These are phyloP conservation scores for Cancer borealis DNA, from an alignment of 2,888 invertebrate species.

Conservation along the genomic window DNA sequence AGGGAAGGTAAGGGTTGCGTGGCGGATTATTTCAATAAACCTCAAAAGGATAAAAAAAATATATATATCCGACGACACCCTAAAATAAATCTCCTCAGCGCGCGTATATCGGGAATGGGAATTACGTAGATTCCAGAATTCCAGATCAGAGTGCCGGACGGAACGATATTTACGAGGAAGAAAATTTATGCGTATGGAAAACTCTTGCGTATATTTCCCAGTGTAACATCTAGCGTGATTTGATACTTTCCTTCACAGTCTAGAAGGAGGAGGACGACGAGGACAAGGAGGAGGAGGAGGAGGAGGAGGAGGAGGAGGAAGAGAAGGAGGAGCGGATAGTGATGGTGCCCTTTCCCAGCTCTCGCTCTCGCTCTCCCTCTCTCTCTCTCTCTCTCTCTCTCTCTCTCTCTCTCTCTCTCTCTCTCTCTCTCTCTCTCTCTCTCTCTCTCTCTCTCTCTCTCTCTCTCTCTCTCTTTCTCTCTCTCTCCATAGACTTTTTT, in stretches of 20 bases:
- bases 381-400: slow-evolving; percentile 52
- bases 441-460: slow-evolving; percentile 52
- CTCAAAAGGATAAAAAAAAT: background rate
- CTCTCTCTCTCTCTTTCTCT: slow-evolving; percentile 42
- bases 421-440: slow-evolving; percentile 51
- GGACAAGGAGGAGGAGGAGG: background rate
- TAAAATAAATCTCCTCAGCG: background rate
- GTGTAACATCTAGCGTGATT: background rate
- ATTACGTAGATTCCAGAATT: slow-evolving; percentile 31
- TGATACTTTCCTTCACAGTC: slow-evolving; percentile 1
- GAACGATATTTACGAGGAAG: background rate
- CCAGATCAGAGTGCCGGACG: slow-evolving; percentile 18
- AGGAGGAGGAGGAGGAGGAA: background rate
- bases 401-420: slow-evolving; percentile 42
- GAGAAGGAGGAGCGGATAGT: background rate
- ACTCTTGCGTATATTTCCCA: slow-evolving; percentile 25
- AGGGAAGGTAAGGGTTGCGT: background rate
- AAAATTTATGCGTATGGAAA: slow-evolving; percentile 29
- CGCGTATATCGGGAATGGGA: background rate
- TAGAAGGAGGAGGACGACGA: background rate
- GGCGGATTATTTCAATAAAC: slow-evolving; percentile 20
- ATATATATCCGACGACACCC: background rate
- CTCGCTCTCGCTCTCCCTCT: slow-evolving; percentile 46
- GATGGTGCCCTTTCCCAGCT: background rate
- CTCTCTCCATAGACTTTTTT: background rate